Evolutionary conservation across 2,797 vertebrate genomes (phyloP).

Genomic region (Mus minutoides): DNA sequence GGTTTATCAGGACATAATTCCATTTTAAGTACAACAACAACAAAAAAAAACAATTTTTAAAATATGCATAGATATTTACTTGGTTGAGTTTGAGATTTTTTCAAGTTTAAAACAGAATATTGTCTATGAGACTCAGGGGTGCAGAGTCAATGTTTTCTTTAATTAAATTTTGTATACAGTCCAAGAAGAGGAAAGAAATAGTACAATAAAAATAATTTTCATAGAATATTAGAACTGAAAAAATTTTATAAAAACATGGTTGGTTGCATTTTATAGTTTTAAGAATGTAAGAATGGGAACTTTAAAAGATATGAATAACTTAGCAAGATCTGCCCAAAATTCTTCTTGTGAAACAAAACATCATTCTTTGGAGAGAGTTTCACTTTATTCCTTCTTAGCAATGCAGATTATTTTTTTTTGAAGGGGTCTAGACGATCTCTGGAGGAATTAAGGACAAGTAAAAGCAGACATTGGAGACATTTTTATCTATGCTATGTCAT

Average conservation of each 20-base stretch:
- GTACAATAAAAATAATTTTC: neutral
- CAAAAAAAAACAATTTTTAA: neutral
- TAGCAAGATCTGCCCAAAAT: neutral
- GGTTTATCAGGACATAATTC: neutral
- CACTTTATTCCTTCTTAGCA: neutral
- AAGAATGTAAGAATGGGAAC: conserved; percentile 6
- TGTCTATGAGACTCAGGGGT: neutral
- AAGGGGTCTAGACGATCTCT: conserved; percentile 1
- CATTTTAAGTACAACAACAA: neutral
- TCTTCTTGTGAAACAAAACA: neutral
- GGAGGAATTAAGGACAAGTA: neutral
- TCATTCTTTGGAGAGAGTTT: neutral
- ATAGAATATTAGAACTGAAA: neutral
- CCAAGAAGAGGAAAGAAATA: neutral
- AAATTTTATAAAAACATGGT: neutral
- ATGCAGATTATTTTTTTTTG: neutral
- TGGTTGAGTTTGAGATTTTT: conserved; percentile 1
- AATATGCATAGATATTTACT: neutral
- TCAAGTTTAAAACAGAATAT: conserved; percentile 14
- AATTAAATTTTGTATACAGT: neutral
- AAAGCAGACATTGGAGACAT: conserved; percentile 21
- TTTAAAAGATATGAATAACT: conserved; percentile 45
- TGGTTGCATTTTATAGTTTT: conserved; percentile 15
- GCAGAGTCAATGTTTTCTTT: neutral
- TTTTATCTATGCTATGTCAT: neutral